Evolutionary conservation across 2,797 vertebrate species (phyloP).

Genomic region (Octomys mimax): DNA sequence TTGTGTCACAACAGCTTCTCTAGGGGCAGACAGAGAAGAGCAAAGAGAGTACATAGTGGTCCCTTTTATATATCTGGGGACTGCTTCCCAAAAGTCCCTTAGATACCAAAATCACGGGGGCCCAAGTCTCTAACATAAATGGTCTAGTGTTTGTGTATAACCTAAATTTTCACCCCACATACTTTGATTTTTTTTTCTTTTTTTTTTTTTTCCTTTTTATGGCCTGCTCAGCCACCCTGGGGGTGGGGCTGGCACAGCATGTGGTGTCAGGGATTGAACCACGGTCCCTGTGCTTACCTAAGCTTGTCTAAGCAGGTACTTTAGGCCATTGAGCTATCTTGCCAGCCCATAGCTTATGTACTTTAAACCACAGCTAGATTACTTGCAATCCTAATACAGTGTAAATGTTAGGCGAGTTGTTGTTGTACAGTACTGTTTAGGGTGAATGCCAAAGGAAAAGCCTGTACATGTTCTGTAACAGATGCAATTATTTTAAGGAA

Average conservation of each 20-base stretch:
- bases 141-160: background rate
- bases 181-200: background rate
- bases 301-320: too few species aligned
- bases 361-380: background rate
- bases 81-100: background rate
- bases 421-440: background rate
- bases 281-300: too few species aligned
- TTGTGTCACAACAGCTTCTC: background rate
- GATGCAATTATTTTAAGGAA: too few species aligned
- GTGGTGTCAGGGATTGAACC: too few species aligned
- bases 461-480: background rate
- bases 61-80: background rate
- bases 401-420: background rate
- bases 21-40: background rate
- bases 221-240: too few species aligned
- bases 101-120: too few species aligned
- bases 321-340: too few species aligned
- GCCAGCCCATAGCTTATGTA: too few species aligned
- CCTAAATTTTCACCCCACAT: background rate
- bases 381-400: background rate
- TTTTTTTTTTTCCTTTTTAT: too few species aligned
- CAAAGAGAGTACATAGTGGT: background rate
- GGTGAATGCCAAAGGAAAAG: too few species aligned
- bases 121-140: background rate
- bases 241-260: too few species aligned